phyloP scores from a whole-genome alignment of 2,888 invertebrate species.

The Drosophila hamatofila region DNA sequence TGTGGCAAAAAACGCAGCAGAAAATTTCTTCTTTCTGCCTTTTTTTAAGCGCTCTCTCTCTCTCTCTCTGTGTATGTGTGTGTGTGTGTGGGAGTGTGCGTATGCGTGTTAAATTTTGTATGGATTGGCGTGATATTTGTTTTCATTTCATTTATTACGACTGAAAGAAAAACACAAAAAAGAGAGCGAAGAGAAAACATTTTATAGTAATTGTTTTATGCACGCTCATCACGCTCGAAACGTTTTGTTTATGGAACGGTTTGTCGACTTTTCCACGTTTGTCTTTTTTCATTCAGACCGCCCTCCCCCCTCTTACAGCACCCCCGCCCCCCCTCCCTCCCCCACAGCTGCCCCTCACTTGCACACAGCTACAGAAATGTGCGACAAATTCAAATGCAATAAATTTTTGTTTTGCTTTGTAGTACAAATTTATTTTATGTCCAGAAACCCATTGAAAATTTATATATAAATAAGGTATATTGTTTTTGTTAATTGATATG shows the following conservation, averaged over 20 bases:
- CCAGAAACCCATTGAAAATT: background rate
- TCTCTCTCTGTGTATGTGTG: conserved; percentile 2
- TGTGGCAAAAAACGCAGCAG: conserved; percentile 11
- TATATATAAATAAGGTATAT: background rate
- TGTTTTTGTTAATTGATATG: background rate
- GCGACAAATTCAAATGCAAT: conserved; percentile 77
- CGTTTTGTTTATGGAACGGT: conserved; percentile 58
- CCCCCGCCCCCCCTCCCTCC: too few species aligned
- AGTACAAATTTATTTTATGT: conserved; percentile 2
- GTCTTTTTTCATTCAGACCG: background rate
- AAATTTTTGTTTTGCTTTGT: conserved; percentile 53
- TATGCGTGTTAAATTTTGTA: conserved; percentile 36
- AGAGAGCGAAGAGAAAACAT: conserved; percentile 11
- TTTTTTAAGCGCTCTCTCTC: conserved; percentile 1
- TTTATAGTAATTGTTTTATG: conserved; percentile 76
- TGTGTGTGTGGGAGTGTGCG: background rate
- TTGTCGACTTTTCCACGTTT: conserved; percentile 36
- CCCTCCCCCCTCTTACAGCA: background rate
- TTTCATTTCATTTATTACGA: conserved; percentile 74
- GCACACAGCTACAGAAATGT: conserved; percentile 42
- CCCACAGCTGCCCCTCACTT: background rate
- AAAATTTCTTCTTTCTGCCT: conserved; percentile 7
- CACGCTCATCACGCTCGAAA: conserved; percentile 55
- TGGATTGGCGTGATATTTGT: conserved; percentile 61
- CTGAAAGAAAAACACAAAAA: conserved; percentile 5